Percentiles rank a stretch among this genome's conserved stretches.
phyloP scores from a whole-genome alignment of 2,113 vertebrate genomes.

The Catharus fuscescens region DNA sequence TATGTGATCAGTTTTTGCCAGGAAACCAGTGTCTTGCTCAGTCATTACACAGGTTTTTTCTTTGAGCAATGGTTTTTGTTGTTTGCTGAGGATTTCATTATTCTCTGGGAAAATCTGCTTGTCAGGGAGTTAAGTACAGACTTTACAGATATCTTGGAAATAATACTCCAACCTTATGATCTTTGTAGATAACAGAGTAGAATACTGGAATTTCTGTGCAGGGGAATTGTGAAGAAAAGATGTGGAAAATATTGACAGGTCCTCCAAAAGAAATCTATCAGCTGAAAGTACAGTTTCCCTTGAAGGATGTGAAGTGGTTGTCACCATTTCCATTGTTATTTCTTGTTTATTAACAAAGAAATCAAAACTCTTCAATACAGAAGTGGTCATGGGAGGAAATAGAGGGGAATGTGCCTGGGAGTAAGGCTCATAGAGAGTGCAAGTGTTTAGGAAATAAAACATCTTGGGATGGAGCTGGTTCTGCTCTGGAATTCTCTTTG shows the following conservation, averaged over 20 bases:
- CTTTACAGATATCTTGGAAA: background rate
- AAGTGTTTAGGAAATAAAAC: background rate
- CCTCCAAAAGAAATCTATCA: background rate
- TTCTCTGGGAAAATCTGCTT: background rate
- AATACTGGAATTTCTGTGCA: background rate
- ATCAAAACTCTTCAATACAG: background rate
- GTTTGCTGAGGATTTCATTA: background rate
- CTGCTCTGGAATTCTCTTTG: background rate
- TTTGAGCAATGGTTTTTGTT: background rate
- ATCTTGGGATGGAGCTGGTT: background rate
- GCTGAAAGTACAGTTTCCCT: background rate
- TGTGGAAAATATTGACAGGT: background rate
- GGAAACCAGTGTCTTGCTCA: background rate
- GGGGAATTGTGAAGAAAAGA: background rate
- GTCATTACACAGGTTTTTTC: background rate
- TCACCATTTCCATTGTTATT: background rate
- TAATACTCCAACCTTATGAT: background rate
- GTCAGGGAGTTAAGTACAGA: background rate
- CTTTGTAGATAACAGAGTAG: background rate
- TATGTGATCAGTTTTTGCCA: rapidly evolving
- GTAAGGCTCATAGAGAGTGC: background rate
- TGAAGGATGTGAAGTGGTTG: background rate
- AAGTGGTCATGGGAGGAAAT: background rate
- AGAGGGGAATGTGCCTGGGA: background rate
- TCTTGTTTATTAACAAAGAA: background rate